These are phyloP conservation scores for Brachionus rubens DNA, from an alignment of 1,140 invertebrate genomes.

Conservation along the genomic window DNA sequence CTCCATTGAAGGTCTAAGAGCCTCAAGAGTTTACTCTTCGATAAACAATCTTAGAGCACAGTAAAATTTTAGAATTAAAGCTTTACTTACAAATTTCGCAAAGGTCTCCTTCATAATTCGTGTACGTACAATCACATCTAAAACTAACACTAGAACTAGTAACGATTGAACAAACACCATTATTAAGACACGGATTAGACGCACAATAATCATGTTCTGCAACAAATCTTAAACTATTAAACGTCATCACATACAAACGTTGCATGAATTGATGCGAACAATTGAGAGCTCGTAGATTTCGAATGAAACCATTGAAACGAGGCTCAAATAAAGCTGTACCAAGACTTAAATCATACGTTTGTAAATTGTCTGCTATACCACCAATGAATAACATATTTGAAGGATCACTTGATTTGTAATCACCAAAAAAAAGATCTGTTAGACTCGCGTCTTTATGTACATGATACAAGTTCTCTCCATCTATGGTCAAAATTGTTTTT, in stretches of 20 bases:
- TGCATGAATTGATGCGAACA: not conserved
- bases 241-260: not conserved
- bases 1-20: no score
- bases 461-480: slow-evolving; percentile 21
- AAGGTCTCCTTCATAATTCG: slow-evolving; percentile 20
- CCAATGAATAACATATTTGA: slow-evolving; percentile 78
- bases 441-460: slow-evolving; percentile 15
- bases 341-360: slow-evolving; percentile 28
- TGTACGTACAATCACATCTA: slow-evolving; percentile 34
- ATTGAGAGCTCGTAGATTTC: slow-evolving; percentile 17
- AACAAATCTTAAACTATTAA: not conserved
- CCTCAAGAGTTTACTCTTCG: no score
- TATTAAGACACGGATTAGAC: slow-evolving; percentile 40
- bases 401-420: not conserved
- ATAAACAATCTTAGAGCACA: no score
- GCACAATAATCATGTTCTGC: not conserved
- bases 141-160: not conserved
- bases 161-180: slow-evolving; percentile 12
- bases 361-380: slow-evolving; percentile 68
- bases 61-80: no score
- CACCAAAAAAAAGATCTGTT: slow-evolving; percentile 13
- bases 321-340: slow-evolving; percentile 41
- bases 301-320: slow-evolving; percentile 18
- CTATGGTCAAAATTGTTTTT: not conserved
- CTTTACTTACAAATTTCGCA: not conserved